phyloP scores from a whole-genome alignment of 1,140 invertebrate genomes.

The Drosophila pseudoobscura region DNA sequence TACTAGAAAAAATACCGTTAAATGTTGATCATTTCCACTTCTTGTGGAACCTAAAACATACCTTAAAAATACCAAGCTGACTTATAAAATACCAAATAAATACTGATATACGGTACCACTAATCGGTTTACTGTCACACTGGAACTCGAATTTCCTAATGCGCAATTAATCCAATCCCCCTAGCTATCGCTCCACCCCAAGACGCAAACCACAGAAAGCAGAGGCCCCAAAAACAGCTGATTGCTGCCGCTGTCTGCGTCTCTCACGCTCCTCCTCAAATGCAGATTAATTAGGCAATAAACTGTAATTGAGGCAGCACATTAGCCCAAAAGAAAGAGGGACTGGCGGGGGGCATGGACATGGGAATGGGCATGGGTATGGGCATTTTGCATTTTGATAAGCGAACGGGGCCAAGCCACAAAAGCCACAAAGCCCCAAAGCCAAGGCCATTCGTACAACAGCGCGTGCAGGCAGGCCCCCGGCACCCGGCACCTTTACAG shows the following conservation, averaged over 20 bases:
- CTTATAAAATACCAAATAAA: too few species aligned
- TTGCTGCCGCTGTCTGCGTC: constrained; percentile 9
- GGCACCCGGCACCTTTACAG: not conserved
- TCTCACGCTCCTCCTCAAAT: constrained; percentile 21
- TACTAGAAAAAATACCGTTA: too few species aligned
- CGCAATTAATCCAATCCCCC: not conserved
- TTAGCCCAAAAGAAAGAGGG: constrained; percentile 22
- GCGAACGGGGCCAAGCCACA: constrained; percentile 13
- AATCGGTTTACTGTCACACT: too few species aligned
- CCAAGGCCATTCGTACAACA: not conserved
- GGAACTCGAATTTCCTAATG: not conserved
- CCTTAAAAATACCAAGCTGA: too few species aligned
- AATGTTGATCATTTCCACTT: too few species aligned
- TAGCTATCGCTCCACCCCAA: constrained; percentile 1
- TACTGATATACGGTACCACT: too few species aligned
- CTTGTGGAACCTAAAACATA: too few species aligned
- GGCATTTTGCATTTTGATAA: constrained; percentile 46
- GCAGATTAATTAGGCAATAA: constrained; percentile 52
- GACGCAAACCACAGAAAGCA: constrained; percentile 13
- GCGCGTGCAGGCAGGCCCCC: too few species aligned
- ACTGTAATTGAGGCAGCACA: constrained; percentile 59
- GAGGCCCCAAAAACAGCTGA: constrained; percentile 30
- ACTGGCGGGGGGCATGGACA: not conserved
- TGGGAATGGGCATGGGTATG: too few species aligned
- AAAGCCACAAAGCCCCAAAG: not conserved